A percentile compares a stretch with the other conserved stretches of the same genome.
Evolutionary conservation across 2,113 vertebrate genomes (phyloP).

Genomic region (Pangasianodon hypophthalmus): DNA sequence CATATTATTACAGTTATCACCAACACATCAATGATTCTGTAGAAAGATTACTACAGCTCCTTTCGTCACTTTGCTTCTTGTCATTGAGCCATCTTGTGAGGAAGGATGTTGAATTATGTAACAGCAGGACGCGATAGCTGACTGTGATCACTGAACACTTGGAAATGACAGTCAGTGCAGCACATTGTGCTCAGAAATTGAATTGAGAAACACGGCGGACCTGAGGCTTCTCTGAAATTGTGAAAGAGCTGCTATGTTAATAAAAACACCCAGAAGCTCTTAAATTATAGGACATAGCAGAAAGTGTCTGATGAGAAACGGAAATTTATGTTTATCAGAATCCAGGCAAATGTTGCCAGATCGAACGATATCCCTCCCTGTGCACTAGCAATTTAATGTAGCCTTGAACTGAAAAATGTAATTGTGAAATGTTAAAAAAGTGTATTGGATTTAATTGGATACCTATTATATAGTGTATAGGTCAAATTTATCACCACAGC

Average conservation of each 20-base stretch:
- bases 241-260: neutral
- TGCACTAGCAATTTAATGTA: neutral
- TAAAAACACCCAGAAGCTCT: neutral
- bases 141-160: neutral
- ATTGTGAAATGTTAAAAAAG: neutral
- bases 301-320: neutral
- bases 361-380: neutral
- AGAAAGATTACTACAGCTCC: neutral
- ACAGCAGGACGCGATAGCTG: neutral
- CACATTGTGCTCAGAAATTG: neutral
- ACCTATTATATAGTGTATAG: neutral
- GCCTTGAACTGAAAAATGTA: neutral
- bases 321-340: neutral
- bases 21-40: neutral
- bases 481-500: neutral
- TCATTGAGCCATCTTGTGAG: conserved; percentile 8
- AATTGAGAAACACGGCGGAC: neutral
- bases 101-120: conserved; percentile 22
- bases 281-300: neutral
- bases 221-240: neutral
- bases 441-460: neutral
- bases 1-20: neutral
- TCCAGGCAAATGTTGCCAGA: neutral
- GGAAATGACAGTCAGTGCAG: neutral
- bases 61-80: neutral